Evolutionary conservation across 2,797 vertebrate species (phyloP).

Genomic region (Spea hammondii): DNA sequence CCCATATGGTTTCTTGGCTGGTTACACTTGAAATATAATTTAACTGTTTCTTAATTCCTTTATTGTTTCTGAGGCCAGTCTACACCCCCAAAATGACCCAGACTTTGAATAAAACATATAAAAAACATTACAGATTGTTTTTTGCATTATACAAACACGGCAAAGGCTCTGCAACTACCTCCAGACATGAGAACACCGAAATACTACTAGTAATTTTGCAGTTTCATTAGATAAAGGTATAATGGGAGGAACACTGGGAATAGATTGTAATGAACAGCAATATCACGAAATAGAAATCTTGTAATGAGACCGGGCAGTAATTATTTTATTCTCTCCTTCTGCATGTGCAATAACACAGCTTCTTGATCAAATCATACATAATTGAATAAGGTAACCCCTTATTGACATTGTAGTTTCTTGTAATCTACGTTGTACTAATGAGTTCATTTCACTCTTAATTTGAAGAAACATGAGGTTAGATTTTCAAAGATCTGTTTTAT

Average conservation of each 20-base stretch:
- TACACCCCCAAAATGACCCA: too few species aligned
- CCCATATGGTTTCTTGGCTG: too few species aligned
- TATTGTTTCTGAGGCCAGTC: too few species aligned
- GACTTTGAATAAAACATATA: too few species aligned
- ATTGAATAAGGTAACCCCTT: slow-evolving; percentile 1
- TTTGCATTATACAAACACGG: too few species aligned
- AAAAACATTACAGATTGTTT: too few species aligned
- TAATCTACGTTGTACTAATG: background rate
- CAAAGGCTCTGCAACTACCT: too few species aligned
- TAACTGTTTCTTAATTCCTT: too few species aligned
- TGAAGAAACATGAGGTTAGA: background rate
- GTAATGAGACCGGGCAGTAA: background rate
- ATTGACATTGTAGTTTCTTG: slow-evolving; percentile 3
- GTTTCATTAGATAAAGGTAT: slow-evolving; percentile 12
- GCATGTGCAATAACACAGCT: background rate
- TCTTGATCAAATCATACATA: background rate
- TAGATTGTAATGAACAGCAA: slow-evolving; percentile 8
- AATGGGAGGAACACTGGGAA: background rate
- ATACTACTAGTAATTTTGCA: background rate
- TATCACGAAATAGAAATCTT: background rate
- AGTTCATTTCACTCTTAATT: background rate
- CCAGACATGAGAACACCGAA: background rate
- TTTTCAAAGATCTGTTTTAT: background rate
- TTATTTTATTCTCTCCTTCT: slow-evolving; percentile 2
- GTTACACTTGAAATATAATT: too few species aligned